Conservation (phyloP, 30 jellyfish, hydroid and myxozoan species). For the Turritopsis dohrnii region DNA sequence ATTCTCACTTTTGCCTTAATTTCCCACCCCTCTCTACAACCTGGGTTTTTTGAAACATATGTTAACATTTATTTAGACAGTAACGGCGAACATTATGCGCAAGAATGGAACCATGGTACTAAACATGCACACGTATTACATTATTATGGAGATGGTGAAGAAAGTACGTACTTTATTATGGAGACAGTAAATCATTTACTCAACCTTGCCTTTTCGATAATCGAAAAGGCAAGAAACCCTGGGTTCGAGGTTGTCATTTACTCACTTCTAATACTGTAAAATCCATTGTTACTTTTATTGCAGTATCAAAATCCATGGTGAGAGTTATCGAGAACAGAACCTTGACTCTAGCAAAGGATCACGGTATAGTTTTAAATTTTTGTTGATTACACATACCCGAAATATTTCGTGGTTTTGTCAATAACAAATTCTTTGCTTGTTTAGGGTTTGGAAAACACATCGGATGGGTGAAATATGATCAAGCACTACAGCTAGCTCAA, state of each 20-base stretch:
- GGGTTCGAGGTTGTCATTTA: too few species aligned
- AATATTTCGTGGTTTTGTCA: neutral
- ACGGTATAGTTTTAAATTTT: slow-evolving; percentile 25
- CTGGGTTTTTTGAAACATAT: neutral
- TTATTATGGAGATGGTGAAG: slow-evolving; percentile 85
- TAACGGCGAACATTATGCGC: slow-evolving; percentile 61
- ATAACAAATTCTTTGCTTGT: slow-evolving; percentile 22
- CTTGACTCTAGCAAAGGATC: slow-evolving; percentile 29
- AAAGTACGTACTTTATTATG: slow-evolving; percentile 41
- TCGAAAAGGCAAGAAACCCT: too few species aligned
- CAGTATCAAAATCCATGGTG: slow-evolving; percentile 58
- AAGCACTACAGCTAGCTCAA: slow-evolving; percentile 57
- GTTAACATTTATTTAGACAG: slow-evolving; percentile 36
- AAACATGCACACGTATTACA: slow-evolving; percentile 83
- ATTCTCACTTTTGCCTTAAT: neutral
- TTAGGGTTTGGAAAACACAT: slow-evolving; percentile 92
- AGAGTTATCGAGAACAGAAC: slow-evolving; percentile 67
- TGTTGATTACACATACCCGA: neutral
- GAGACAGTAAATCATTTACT: neutral
- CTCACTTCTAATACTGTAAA: too few species aligned
- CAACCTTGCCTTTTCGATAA: too few species aligned
- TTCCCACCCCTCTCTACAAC: neutral
- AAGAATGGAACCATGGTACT: slow-evolving; percentile 84
- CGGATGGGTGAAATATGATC: slow-evolving; percentile 69
- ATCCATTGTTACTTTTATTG: too few species aligned